Conservation (phyloP, 2,797 vertebrate species). For the Sebastes goodei region DNA sequence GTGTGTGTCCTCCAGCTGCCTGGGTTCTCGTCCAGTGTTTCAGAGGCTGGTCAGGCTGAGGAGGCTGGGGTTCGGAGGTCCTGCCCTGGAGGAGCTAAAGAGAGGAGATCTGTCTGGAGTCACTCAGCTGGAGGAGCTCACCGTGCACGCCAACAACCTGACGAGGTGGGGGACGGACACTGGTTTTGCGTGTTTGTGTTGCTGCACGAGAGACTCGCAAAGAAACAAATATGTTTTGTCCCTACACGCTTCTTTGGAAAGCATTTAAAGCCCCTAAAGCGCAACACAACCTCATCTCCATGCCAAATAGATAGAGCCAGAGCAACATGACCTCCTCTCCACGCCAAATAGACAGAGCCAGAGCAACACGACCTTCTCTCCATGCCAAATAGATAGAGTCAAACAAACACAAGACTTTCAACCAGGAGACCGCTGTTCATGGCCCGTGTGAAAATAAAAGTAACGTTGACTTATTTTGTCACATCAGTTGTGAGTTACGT, state of each 20-base stretch:
- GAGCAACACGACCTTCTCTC: too few species aligned
- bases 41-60: slow-evolving; percentile 38
- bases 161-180: slow-evolving; percentile 21
- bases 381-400: too few species aligned
- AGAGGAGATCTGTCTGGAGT: slow-evolving; percentile 57
- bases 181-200: background rate
- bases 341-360: too few species aligned
- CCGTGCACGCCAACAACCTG: slow-evolving; percentile 58
- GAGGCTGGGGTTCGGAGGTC: slow-evolving; percentile 58
- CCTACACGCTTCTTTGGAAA: too few species aligned
- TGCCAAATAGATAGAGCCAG: too few species aligned
- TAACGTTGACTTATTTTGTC: too few species aligned
- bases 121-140: slow-evolving; percentile 61
- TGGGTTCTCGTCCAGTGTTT: slow-evolving; percentile 37
- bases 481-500: too few species aligned
- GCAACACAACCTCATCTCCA: too few species aligned
- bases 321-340: too few species aligned
- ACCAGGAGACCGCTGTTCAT: too few species aligned
- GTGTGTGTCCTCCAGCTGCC: slow-evolving; percentile 21
- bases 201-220: background rate
- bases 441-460: too few species aligned
- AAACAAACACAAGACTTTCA: too few species aligned
- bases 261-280: accelerated
- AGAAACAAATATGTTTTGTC: background rate
- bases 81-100: slow-evolving; percentile 48